Evolutionary conservation across 1,140 invertebrate genomes (phyloP).

Genomic region (Chrysomallon squamiferum): DNA sequence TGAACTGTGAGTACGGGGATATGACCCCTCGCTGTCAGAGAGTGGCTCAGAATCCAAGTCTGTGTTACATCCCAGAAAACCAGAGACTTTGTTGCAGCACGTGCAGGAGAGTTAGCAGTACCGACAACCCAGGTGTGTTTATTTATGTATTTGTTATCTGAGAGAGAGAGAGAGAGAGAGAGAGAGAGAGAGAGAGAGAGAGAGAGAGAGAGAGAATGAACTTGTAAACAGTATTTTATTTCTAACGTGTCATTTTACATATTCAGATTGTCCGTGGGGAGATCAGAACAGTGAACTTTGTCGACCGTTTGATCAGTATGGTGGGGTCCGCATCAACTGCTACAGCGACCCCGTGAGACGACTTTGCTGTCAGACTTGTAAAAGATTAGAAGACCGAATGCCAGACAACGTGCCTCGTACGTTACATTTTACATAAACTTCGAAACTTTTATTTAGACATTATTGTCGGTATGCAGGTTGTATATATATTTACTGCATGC

Average conservation of each 20-base stretch:
- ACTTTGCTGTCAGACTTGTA: constrained; percentile 45
- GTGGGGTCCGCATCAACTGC: constrained; percentile 40
- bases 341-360: constrained; percentile 34
- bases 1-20: constrained; percentile 43
- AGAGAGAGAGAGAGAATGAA: too few species aligned
- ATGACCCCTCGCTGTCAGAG: constrained; percentile 40
- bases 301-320: constrained; percentile 28
- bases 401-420: constrained; percentile 28
- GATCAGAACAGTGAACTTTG: constrained; percentile 48
- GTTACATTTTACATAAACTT: background rate
- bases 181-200: too few species aligned
- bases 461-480: constrained; percentile 47
- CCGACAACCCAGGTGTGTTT: constrained; percentile 21
- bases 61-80: constrained; percentile 51
- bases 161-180: too few species aligned
- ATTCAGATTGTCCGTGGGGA: constrained; percentile 51
- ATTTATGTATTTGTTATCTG: too few species aligned
- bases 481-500: background rate
- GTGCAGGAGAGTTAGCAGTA: constrained; percentile 33
- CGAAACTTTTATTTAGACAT: constrained; percentile 19
- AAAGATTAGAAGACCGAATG: constrained; percentile 30
- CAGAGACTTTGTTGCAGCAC: constrained; percentile 47
- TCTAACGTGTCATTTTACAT: too few species aligned
- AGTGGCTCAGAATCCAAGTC: constrained; percentile 34
- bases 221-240: too few species aligned